These are phyloP conservation scores for Crypturellus tataupa DNA, from an alignment of 2,797 vertebrate species.

Conservation along the genomic window DNA sequence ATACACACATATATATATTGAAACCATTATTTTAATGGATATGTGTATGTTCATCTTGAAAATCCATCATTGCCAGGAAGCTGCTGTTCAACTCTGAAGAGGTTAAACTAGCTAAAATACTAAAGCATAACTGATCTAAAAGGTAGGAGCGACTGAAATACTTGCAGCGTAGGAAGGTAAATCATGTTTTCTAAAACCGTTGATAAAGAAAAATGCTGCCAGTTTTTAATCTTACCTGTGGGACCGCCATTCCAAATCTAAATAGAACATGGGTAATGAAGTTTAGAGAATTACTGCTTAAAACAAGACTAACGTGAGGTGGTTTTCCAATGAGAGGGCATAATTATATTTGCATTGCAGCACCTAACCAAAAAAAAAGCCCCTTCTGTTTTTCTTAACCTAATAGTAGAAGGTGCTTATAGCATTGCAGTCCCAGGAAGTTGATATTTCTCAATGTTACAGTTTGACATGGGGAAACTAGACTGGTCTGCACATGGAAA, in stretches of 20 bases:
- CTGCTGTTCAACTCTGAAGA: neutral
- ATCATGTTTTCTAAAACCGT: neutral
- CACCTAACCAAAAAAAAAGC: neutral
- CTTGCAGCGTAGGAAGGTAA: neutral
- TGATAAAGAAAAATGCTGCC: neutral
- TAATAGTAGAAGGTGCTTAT: neutral
- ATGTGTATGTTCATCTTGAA: neutral
- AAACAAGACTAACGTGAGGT: neutral
- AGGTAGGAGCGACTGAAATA: neutral
- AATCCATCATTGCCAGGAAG: neutral
- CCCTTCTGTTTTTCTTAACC: neutral
- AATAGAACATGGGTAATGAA: neutral
- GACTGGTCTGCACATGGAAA: neutral
- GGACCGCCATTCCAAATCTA: neutral
- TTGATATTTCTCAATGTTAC: accelerated
- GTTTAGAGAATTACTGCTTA: neutral
- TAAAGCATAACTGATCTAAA: neutral
- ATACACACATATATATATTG: neutral
- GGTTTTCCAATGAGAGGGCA: neutral
- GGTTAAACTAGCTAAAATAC: neutral
- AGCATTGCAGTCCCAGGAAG: neutral
- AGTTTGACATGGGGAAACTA: accelerated
- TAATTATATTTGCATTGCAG: neutral
- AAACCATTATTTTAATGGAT: neutral
- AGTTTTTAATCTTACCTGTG: neutral